A percentile compares a stretch with the other conserved stretches of the same genome.
phyloP scores from a whole-genome alignment of 2,113 vertebrate genomes.

The Dipodomys stephensi region DNA sequence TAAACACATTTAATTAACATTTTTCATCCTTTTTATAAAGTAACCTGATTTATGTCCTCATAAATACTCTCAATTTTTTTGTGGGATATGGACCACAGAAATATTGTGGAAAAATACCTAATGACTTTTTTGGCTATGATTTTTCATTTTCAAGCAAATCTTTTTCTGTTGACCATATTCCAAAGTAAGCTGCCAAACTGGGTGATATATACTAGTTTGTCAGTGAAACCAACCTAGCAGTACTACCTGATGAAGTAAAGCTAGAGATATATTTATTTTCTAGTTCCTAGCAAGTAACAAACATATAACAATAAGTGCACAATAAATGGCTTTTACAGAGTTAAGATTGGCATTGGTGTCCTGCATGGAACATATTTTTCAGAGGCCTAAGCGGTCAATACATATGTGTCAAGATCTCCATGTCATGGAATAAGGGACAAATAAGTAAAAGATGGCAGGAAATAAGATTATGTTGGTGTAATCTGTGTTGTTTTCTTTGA shows the following conservation, averaged over 20 bases:
- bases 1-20: slow-evolving; percentile 90
- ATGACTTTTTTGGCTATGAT: slow-evolving; percentile 55
- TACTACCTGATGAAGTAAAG: slow-evolving; percentile 47
- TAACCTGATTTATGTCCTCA: slow-evolving; percentile 83
- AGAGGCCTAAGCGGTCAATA: not conserved
- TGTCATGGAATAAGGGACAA: slow-evolving; percentile 18
- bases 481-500: slow-evolving; percentile 31
- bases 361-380: not conserved
- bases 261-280: not conserved
- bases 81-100: slow-evolving; percentile 60
- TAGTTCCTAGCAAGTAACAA: not conserved
- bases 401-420: not conserved
- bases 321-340: not conserved
- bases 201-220: not conserved
- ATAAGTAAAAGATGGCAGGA: slow-evolving; percentile 35
- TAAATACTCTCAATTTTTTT: slow-evolving; percentile 71
- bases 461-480: not conserved
- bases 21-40: slow-evolving; percentile 88
- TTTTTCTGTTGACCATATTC: slow-evolving; percentile 60
- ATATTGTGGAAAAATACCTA: slow-evolving; percentile 69
- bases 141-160: slow-evolving; percentile 58
- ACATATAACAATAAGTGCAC: not conserved
- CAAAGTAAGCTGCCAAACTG: slow-evolving; percentile 49
- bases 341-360: not conserved
- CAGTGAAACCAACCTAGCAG: slow-evolving; percentile 41